Base-by-base conservation (phyloP, 2,113 vertebrate genomes). In the Sinocyclocheilus anshuiensis region DNA sequence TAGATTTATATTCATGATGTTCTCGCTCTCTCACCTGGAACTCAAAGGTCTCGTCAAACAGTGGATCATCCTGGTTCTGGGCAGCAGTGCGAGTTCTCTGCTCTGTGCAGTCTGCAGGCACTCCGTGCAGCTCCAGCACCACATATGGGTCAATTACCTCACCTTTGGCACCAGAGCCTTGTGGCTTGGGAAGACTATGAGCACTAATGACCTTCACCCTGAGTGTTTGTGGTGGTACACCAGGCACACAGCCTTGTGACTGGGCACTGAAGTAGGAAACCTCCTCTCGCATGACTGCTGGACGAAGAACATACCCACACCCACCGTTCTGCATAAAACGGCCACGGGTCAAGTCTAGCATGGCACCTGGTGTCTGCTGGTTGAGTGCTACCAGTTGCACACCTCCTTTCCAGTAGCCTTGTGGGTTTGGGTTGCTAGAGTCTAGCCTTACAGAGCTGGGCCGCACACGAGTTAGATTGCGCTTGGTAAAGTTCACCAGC, bases 121-220 rank as follows among this genome's bases (percentile, higher is more conserved):
- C 97, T 0, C 98, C 98, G 0, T 99, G 98, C 89, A 99, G 95
- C 92, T 99, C 98, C 91, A 99, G 94, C 67, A 97, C 98, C 76
- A 99, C 97, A 0, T 99, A 99, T 0, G 98, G 98, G 88, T 99
- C 98, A 24, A 99, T 97, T 87, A 99, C 97, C 83, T 99, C 98
- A 4, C 98, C 98, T 87, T 99, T 99, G 61, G 98, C 96, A 83
- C 97, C 98, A 0, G 98, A 97, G 12, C 97, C 98, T 91, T 97
- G 97, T 77, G 98, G 98, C 92, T 99, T 99, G 82, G 98, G 98
- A 84, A 99, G 97, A 89, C 97, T 98, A 88, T 99, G 97, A 59
- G 97, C 98, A 36, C 98, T 99, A 92, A 99, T 98, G 77, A 99
- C 96, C 95, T 99, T 99, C 85, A 99, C 93, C 6, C 98, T 96